Conservation (phyloP, 1,140 invertebrate genomes). For the Calliphora vicina region DNA sequence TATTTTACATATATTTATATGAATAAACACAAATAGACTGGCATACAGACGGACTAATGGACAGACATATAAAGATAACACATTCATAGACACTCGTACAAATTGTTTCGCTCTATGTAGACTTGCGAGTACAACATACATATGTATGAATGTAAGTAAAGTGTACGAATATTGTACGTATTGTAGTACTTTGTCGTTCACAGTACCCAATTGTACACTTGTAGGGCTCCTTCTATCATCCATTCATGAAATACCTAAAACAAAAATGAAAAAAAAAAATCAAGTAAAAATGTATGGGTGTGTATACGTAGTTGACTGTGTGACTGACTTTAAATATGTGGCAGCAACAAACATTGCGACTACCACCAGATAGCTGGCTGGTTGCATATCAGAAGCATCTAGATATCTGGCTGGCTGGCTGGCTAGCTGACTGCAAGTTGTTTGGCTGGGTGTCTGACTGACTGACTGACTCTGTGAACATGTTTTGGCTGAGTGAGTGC, state of each 20-base stretch:
- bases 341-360: background rate
- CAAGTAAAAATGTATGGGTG: no score
- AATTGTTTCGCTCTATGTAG: no score
- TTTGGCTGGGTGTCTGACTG: background rate
- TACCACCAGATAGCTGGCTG: background rate
- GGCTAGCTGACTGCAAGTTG: background rate
- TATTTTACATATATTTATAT: background rate
- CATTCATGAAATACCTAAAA: slow-evolving; percentile 52
- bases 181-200: no score
- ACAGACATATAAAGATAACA: slow-evolving; percentile 7
- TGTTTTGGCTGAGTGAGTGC: slow-evolving; percentile 27
- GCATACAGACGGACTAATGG: slow-evolving; percentile 48
- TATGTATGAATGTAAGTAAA: background rate
- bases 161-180: slow-evolving; percentile 40
- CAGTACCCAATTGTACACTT: background rate
- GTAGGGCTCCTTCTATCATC: slow-evolving; percentile 42
- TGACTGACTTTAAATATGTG: background rate
- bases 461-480: slow-evolving; percentile 23
- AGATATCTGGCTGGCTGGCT: background rate
- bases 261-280: slow-evolving; percentile 53
- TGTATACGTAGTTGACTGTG: background rate
- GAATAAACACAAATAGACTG: background rate
- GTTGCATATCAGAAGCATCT: background rate
- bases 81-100: background rate
- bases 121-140: background rate